phyloP scores from a whole-genome alignment of 2,888 invertebrate genomes.

The Dryomyza anilis region DNA sequence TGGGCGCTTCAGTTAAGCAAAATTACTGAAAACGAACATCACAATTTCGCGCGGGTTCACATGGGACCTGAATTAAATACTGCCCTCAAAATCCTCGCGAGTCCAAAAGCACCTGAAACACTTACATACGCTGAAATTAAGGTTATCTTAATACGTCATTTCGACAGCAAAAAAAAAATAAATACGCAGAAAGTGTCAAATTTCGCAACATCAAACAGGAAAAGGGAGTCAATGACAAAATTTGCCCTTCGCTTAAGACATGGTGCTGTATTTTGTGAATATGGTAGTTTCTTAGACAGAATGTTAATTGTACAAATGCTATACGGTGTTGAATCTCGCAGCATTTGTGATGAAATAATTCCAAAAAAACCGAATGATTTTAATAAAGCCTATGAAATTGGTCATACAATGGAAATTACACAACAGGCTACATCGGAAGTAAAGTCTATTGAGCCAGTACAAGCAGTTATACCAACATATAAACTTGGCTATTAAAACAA shows the following conservation, averaged over 20 bases:
- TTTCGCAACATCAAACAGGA: slow-evolving; percentile 25
- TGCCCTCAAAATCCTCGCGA: slow-evolving; percentile 16
- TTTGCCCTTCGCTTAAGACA: slow-evolving; percentile 29
- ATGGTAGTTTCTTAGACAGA: slow-evolving; percentile 29
- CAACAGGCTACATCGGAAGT: neutral
- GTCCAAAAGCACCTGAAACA: slow-evolving; percentile 13
- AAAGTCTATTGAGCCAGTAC: neutral
- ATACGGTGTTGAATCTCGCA: slow-evolving; percentile 25
- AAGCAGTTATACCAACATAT: neutral
- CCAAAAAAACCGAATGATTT: slow-evolving; percentile 23
- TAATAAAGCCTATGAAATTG: slow-evolving; percentile 23
- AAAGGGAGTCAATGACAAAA: slow-evolving; percentile 1
- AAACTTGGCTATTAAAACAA: slow-evolving; percentile 20
- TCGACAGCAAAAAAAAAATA: slow-evolving; percentile 25
- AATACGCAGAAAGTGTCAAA: slow-evolving; percentile 28
- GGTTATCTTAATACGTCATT: neutral
- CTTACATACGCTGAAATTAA: neutral
- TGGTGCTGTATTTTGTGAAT: slow-evolving; percentile 29
- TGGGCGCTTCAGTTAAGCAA: slow-evolving; percentile 17
- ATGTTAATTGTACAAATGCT: slow-evolving; percentile 35
- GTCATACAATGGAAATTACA: slow-evolving; percentile 17
- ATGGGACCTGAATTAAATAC: slow-evolving; percentile 22
- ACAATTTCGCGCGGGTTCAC: slow-evolving; percentile 14
- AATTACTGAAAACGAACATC: slow-evolving; percentile 12
- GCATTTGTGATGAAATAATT: slow-evolving; percentile 30